A percentile compares a stretch with the other conserved stretches of the same genome.
Evolutionary conservation across 2,113 vertebrate species (phyloP).

Genomic region (Struthidea cinerea): DNA sequence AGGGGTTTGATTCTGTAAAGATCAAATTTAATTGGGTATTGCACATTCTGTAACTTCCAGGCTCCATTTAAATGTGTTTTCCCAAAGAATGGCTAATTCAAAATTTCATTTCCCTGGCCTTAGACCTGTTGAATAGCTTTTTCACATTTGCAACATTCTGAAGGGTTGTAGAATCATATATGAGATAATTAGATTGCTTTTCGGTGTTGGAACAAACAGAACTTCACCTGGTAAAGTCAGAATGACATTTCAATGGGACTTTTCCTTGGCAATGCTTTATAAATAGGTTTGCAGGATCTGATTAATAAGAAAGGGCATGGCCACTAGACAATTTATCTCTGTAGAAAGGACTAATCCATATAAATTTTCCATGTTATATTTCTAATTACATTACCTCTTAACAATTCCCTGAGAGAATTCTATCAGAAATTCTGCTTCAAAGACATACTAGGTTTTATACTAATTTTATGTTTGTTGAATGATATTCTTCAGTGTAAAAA

Average conservation of each 20-base stretch:
- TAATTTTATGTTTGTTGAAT: background rate
- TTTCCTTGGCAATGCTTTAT: background rate
- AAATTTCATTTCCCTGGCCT: constrained; percentile 38
- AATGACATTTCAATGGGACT: constrained; percentile 29
- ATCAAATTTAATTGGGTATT: constrained; percentile 17
- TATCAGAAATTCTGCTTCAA: background rate
- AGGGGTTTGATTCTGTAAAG: constrained; percentile 17
- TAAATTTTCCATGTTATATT: background rate
- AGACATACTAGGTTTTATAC: background rate
- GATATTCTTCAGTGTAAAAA: background rate
- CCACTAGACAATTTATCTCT: background rate
- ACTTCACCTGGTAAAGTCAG: constrained; percentile 19
- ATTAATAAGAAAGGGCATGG: background rate
- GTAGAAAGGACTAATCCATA: background rate
- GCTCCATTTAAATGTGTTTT: constrained; percentile 22
- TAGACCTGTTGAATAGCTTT: constrained; percentile 23
- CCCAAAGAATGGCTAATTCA: constrained; percentile 29
- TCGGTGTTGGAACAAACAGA: background rate
- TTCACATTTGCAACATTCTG: background rate
- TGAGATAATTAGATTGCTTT: constrained; percentile 32
- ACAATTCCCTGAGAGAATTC: background rate
- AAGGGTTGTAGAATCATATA: background rate
- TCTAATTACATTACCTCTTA: background rate
- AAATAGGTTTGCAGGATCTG: background rate
- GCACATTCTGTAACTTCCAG: background rate